Percentiles rank a stretch among this genome's conserved stretches.
Evolutionary conservation across 2,797 vertebrate genomes (phyloP).

Genomic region (Macropus fuliginosus): DNA sequence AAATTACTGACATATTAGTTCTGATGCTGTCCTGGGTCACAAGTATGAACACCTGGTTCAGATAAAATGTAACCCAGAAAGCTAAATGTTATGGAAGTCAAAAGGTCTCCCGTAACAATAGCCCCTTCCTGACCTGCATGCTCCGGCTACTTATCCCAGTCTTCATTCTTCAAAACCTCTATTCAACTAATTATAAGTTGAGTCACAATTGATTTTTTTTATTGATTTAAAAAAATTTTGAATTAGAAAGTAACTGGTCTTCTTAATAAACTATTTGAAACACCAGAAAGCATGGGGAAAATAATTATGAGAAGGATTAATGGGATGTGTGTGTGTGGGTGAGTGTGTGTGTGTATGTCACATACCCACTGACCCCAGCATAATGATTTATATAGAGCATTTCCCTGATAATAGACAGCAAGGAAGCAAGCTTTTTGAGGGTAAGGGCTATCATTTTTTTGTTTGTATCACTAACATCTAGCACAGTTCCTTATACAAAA

Average conservation of each 20-base stretch:
- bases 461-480: not conserved
- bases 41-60: constrained; percentile 9
- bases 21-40: constrained; percentile 36
- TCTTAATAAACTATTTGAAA: not conserved
- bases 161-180: not conserved
- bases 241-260: not conserved
- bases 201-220: not conserved
- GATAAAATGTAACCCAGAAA: constrained; percentile 23
- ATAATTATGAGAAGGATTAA: not conserved
- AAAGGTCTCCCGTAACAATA: not conserved
- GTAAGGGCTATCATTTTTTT: not conserved
- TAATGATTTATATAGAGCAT: not conserved
- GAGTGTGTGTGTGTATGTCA: too few relatives aligned
- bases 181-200: not conserved
- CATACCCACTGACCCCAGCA: too few relatives aligned
- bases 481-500: not conserved
- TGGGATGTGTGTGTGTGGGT: too few relatives aligned
- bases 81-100: constrained; percentile 6
- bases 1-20: constrained; percentile 50
- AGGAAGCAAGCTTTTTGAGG: not conserved
- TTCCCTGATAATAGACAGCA: not conserved
- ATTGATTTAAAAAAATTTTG: not conserved
- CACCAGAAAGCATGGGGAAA: not conserved
- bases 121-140: not conserved
- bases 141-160: not conserved